Percentiles rank a stretch among this genome's conserved stretches.
Evolutionary conservation across 1,140 invertebrate species (phyloP).

Genomic region (Steinernema khuongi): DNA sequence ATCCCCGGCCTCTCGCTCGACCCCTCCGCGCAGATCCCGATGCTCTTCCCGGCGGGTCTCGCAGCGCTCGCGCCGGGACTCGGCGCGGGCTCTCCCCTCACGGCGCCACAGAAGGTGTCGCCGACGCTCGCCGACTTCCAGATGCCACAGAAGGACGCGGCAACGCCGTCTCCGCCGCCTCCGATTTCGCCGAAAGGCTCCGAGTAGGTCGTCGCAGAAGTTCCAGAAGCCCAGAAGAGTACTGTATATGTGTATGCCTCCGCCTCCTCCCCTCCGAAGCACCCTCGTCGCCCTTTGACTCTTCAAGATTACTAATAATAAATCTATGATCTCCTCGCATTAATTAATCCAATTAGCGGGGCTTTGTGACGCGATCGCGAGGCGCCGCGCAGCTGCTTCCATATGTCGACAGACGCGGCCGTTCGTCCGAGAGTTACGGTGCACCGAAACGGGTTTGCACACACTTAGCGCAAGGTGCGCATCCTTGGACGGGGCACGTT

Average conservation of each 20-base stretch:
- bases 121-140: not conserved
- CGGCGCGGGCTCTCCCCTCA: not conserved
- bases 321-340: slow-evolving; percentile 12
- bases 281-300: not conserved
- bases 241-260: not conserved
- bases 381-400: slow-evolving; percentile 9
- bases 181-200: not conserved
- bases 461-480: not conserved
- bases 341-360: slow-evolving; percentile 12
- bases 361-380: slow-evolving; percentile 8
- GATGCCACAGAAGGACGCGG: not conserved
- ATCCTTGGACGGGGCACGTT: not conserved
- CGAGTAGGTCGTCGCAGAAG: not conserved
- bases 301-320: slow-evolving; percentile 13
- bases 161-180: not conserved
- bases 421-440: slow-evolving; percentile 11
- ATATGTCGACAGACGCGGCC: slow-evolving; percentile 16
- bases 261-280: not conserved
- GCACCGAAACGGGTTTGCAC: not conserved
- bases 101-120: not conserved
- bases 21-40: not conserved
- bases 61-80: not conserved
- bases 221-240: not conserved
- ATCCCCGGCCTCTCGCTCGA: not conserved
- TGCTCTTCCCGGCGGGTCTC: not conserved